Percentiles rank a stretch among this genome's conserved stretches.
These are phyloP conservation scores for Anthoscopus minutus DNA, from an alignment of 2,113 vertebrate species.

Conservation along the genomic window DNA sequence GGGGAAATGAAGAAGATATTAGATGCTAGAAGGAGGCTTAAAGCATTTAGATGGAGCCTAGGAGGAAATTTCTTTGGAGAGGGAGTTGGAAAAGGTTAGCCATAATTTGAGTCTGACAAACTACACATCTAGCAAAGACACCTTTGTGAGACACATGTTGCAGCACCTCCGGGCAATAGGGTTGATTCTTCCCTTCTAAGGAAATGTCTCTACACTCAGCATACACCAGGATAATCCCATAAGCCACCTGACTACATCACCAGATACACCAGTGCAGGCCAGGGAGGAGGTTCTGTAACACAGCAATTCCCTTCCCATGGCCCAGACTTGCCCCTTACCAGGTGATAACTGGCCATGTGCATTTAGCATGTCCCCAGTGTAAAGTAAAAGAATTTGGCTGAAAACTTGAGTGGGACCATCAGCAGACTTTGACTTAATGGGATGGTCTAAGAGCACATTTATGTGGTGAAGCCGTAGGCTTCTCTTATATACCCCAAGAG, in stretches of 20 bases:
- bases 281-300: background rate
- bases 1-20: background rate
- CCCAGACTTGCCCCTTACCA: background rate
- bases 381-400: background rate
- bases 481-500: background rate
- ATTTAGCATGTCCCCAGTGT: background rate
- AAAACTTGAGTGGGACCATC: background rate
- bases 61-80: background rate
- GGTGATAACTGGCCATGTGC: background rate
- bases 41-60: background rate
- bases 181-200: background rate
- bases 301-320: rapidly evolving
- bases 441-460: background rate
- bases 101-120: background rate
- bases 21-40: background rate
- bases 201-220: background rate
- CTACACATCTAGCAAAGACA: background rate
- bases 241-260: background rate
- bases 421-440: background rate
- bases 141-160: background rate
- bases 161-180: background rate
- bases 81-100: background rate
- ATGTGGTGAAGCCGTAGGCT: background rate
- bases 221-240: background rate
- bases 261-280: background rate